phyloP scores from a whole-genome alignment of 1,140 invertebrate genomes.

The Physella acuta region DNA sequence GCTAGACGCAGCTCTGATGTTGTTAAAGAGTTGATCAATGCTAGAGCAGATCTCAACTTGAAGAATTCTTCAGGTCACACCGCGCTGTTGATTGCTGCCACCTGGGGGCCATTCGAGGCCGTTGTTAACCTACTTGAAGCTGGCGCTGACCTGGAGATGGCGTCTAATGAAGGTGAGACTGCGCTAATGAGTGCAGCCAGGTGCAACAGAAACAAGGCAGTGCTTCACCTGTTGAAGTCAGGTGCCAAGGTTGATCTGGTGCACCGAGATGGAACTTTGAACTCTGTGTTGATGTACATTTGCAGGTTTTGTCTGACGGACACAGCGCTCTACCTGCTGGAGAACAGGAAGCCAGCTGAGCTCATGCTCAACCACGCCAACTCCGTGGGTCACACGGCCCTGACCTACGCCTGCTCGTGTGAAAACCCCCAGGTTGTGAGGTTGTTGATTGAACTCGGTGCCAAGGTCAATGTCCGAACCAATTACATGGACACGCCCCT shows the following conservation, averaged over 20 bases:
- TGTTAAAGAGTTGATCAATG: background rate
- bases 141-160: background rate
- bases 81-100: conserved; percentile 4
- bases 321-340: background rate
- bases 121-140: background rate
- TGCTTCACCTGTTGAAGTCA: background rate
- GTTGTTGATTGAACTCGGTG: background rate
- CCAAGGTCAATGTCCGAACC: background rate
- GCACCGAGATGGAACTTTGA: background rate
- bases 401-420: conserved; percentile 1
- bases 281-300: conserved; percentile 1
- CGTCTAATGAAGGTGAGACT: conserved; percentile 5
- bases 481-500: background rate
- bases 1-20: conserved; percentile 2
- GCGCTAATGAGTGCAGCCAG: conserved; percentile 9
- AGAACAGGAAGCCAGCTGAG: background rate
- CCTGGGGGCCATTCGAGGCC: conserved; percentile 6
- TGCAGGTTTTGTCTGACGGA: conserved; percentile 4
- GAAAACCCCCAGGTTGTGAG: background rate
- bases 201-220: conserved; percentile 5
- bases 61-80: background rate
- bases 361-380: conserved; percentile 4
- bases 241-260: background rate
- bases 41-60: background rate
- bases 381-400: background rate